Evolutionary conservation across 2,888 invertebrate genomes (phyloP).

Genomic region (Rotaria magnacalcarata): DNA sequence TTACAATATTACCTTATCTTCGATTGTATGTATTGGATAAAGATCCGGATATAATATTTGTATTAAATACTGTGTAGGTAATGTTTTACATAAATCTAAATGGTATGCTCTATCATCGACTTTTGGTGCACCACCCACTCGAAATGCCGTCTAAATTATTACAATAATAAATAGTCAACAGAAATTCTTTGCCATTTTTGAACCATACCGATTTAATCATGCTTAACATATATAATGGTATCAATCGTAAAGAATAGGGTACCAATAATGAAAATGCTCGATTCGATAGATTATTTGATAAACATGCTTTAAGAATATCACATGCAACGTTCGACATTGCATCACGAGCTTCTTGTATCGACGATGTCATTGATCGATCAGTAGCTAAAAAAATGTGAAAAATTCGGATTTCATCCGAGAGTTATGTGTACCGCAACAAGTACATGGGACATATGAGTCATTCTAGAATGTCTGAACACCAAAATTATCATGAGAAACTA

Average conservation of each 20-base stretch:
- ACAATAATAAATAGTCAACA: background rate
- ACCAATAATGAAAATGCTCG: conserved; percentile 37
- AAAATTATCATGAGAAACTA: too few species aligned
- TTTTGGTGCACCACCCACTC: conserved; percentile 73
- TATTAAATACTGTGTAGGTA: conserved; percentile 75
- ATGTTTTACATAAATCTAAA: conserved; percentile 84
- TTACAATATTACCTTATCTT: conserved; percentile 60
- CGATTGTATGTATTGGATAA: conserved; percentile 76
- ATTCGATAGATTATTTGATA: conserved; percentile 50
- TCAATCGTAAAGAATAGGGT: conserved; percentile 70
- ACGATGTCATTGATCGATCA: conserved; percentile 78
- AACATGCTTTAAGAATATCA: conserved; percentile 76
- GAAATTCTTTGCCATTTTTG: conserved; percentile 47
- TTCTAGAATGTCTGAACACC: too few species aligned
- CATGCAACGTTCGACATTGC: conserved; percentile 89
- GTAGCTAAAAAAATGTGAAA: conserved; percentile 65
- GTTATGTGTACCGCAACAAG: too few species aligned
- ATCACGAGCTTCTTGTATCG: conserved; percentile 84
- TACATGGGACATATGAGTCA: too few species aligned
- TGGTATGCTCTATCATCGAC: conserved; percentile 86
- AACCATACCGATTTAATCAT: conserved; percentile 74
- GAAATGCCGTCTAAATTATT: conserved; percentile 72
- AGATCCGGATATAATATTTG: conserved; percentile 84
- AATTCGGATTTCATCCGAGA: too few species aligned
- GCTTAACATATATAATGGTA: conserved; percentile 83